Base-by-base conservation (phyloP, 2,888 invertebrate species). In the Acanthococcus lagerstroemiae region DNA sequence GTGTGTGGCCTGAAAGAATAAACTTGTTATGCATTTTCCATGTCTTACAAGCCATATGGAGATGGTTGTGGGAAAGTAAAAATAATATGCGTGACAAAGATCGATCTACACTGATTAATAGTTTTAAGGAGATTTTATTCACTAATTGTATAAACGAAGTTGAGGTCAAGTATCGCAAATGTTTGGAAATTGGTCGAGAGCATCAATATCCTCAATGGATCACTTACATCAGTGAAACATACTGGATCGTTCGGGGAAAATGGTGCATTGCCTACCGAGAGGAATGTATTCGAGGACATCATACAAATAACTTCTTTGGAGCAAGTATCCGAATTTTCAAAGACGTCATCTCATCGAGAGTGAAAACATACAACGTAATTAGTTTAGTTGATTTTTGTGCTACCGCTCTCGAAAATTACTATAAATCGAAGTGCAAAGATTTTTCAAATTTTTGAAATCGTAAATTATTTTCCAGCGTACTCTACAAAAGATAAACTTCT, bases 361-460 rank as follows among this genome's bases (percentile, higher is more conserved):
- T 54, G 22, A 19, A 54, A 54, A 24, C 54, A 54, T 54, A 54
- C 54, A 54, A 24, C 24, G 54, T 54, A n/a, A 3, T 54, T 21
- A n/a, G n/a, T 22, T 6, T 54, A 19, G n/a, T 54, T 24, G 54
- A 54, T 54, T 54, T 54, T 24, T 24, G 24, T 17, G 17, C 4
- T 25, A 54, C 22, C n/a, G 54, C 25, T 24, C 25, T 54, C 17
- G 54, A 54, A 24, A 24, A 24, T 54, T 24, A 22, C 25, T 54
- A 54, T 24, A 56, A 30, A 56, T 27, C 25, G 30, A 56, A 22
- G 9, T 22, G 56, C 21, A 2, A 30, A 19, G 44, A 56, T 56
- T 22, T 37, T 56, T 9, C 24, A 24, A 21, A n/a, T 37, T 21
- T 17, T 44, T 24, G 30, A 37, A 37, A 56, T 22, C 27, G 37